Evolutionary conservation across 2,888 invertebrate genomes (phyloP).

Genomic region (Xanthia togata): DNA sequence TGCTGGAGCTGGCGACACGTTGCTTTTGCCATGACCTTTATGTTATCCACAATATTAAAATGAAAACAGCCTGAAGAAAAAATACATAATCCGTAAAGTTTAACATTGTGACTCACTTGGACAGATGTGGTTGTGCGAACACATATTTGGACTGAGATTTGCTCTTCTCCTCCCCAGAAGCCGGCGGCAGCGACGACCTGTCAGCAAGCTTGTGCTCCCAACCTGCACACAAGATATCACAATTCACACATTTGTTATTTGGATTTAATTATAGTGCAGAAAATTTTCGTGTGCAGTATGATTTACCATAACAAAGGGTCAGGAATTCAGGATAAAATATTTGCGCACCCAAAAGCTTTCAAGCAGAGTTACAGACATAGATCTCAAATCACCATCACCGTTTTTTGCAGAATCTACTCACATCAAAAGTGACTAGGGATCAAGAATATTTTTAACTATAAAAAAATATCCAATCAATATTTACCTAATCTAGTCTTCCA

Average conservation of each 20-base stretch:
- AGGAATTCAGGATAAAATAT: slow-evolving; percentile 2
- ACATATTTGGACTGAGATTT: slow-evolving; percentile 89
- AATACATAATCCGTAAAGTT: background rate
- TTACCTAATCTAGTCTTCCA: too few species aligned
- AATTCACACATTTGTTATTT: background rate
- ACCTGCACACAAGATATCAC: slow-evolving; percentile 74
- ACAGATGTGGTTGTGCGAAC: slow-evolving; percentile 87
- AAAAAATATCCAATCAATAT: too few species aligned
- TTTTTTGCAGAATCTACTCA: background rate
- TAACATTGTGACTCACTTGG: slow-evolving; percentile 77
- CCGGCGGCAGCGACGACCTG: slow-evolving; percentile 95
- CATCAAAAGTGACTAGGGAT: too few species aligned
- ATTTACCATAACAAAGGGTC: background rate
- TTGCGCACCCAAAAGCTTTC: background rate
- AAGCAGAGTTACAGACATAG: background rate
- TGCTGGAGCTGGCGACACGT: background rate
- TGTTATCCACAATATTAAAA: background rate
- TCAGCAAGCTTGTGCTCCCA: slow-evolving; percentile 91
- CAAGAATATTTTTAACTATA: too few species aligned
- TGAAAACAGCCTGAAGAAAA: background rate
- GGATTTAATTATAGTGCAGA: background rate
- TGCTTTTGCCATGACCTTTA: background rate
- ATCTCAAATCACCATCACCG: background rate
- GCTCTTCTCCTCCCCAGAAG: slow-evolving; percentile 93
- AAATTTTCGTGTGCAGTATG: background rate